Evolutionary conservation across 2,113 vertebrate genomes (phyloP).

Genomic region (Hipposideros armiger): DNA sequence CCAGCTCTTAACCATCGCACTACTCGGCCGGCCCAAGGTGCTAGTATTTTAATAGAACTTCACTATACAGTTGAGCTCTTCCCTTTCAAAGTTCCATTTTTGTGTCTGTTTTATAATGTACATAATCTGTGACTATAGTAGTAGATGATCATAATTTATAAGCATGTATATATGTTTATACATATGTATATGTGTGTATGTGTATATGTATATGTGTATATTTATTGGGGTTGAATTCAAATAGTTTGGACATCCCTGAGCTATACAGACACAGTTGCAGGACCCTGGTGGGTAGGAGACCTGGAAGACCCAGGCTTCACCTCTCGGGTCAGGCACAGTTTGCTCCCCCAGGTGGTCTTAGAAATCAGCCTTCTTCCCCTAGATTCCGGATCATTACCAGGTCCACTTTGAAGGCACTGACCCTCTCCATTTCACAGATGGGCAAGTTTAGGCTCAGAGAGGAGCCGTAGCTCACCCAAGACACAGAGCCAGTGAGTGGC

Average conservation of each 20-base stretch:
- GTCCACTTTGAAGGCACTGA: neutral
- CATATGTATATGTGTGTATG: fast-evolving
- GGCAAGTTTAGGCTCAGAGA: neutral
- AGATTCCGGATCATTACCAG: neutral
- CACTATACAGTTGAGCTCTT: neutral
- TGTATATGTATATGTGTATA: neutral
- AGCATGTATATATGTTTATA: neutral
- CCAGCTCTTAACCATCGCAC: too few species aligned
- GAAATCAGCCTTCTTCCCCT: neutral
- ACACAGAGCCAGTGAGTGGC: neutral
- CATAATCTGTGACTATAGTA: neutral
- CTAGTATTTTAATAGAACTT: neutral
- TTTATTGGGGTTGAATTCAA: neutral
- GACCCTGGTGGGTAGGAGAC: neutral
- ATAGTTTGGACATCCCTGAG: neutral
- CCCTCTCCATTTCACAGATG: neutral
- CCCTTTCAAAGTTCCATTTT: neutral
- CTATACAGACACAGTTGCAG: neutral
- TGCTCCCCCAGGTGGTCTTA: neutral
- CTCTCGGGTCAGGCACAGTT: neutral
- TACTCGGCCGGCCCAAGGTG: too few species aligned
- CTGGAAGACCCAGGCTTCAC: neutral
- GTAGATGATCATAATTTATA: neutral
- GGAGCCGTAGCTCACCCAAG: fast-evolving
- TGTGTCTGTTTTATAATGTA: neutral